Evolutionary conservation across 2,113 vertebrate species (phyloP).

Genomic region (Ginglymostoma cirratum): DNA sequence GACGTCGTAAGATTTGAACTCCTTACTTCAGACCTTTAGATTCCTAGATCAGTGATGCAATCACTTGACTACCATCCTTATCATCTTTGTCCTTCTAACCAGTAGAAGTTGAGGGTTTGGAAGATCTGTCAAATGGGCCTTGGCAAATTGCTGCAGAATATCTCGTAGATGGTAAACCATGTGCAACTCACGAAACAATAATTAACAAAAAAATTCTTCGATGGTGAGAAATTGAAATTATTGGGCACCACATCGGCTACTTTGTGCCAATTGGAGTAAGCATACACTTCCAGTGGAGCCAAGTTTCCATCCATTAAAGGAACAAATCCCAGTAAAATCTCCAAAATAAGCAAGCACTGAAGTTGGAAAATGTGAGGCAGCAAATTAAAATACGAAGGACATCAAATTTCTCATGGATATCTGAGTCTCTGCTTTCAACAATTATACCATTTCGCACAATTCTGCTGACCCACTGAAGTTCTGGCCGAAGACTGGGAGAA

Average conservation of each 20-base stretch:
- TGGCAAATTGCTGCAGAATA: too few relatives aligned
- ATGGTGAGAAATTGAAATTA: neutral
- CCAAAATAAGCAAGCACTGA: neutral
- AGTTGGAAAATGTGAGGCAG: neutral
- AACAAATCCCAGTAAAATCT: neutral
- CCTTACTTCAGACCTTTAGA: too few relatives aligned
- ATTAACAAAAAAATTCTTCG: neutral
- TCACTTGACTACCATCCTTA: too few relatives aligned
- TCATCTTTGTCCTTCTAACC: neutral
- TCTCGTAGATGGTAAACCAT: neutral
- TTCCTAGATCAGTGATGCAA: neutral
- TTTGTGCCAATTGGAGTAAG: neutral
- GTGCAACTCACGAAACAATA: neutral
- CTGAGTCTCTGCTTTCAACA: neutral
- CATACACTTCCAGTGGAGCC: neutral
- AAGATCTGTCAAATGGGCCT: neutral
- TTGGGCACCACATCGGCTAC: neutral
- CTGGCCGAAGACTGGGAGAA: neutral
- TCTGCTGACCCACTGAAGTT: neutral
- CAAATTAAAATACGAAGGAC: neutral
- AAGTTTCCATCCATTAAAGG: neutral
- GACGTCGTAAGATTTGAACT: neutral
- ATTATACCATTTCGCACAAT: neutral
- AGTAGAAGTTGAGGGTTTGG: neutral
- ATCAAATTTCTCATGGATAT: neutral